Percentiles rank a stretch among this genome's conserved stretches.
Conservation (phyloP, 2,888 invertebrate species). For the Elmis aenea region DNA sequence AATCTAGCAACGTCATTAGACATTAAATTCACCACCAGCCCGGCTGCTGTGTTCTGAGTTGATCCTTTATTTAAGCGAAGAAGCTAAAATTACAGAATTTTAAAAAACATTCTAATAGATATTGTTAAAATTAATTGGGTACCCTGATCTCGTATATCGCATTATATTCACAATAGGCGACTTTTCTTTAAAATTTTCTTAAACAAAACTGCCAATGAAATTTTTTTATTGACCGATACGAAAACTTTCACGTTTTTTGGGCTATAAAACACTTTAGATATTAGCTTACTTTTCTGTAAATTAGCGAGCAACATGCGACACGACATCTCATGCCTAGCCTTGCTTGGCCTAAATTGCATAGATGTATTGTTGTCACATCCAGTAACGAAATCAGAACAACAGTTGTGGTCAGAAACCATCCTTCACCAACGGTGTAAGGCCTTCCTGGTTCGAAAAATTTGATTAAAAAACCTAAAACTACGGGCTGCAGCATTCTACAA, state of each 20-base stretch:
- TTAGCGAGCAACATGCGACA: constrained; percentile 71
- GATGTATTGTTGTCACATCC: constrained; percentile 63
- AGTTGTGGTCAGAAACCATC: constrained; percentile 61
- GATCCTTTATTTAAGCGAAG: constrained; percentile 62
- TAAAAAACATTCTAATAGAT: constrained; percentile 2
- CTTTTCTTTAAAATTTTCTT: too few species aligned
- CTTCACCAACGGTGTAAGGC: constrained; percentile 50
- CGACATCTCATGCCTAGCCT: constrained; percentile 73
- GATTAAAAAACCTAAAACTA: constrained; percentile 58
- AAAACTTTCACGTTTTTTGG: too few species aligned
- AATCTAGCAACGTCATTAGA: constrained; percentile 83
- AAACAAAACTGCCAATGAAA: too few species aligned
- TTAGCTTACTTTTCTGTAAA: constrained; percentile 71
- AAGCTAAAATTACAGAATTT: constrained; percentile 49
- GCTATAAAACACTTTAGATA: not conserved
- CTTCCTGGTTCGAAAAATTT: constrained; percentile 56
- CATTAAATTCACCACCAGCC: constrained; percentile 77
- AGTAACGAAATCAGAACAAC: constrained; percentile 57
- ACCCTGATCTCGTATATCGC: too few species aligned
- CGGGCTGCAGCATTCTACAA: constrained; percentile 59
- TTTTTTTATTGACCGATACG: too few species aligned
- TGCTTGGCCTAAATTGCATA: constrained; percentile 51
- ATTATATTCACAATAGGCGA: constrained; percentile 7
- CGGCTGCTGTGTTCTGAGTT: constrained; percentile 75
- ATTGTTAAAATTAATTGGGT: too few species aligned